Evolutionary conservation across 2,888 invertebrate genomes (phyloP).

Genomic region (Diabrotica balteata): DNA sequence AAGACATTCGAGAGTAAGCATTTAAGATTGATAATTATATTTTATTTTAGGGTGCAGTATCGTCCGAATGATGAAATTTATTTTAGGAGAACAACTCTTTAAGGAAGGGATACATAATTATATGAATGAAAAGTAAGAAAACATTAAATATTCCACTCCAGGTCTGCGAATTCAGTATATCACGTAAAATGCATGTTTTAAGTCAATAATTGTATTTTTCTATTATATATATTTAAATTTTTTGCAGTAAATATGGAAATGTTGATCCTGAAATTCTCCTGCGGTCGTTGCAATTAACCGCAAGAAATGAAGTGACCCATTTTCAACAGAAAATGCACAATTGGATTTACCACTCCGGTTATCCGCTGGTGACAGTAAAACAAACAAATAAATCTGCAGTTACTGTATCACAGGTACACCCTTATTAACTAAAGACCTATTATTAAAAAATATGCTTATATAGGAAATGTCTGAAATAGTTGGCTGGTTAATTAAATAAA

Average conservation of each 20-base stretch:
- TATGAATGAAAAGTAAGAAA: slow-evolving; percentile 62
- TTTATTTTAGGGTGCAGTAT: slow-evolving; percentile 43
- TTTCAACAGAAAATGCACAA: slow-evolving; percentile 60
- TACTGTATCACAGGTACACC: slow-evolving; percentile 35
- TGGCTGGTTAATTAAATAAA: too few species aligned
- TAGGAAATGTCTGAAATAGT: too few species aligned
- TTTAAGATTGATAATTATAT: background rate
- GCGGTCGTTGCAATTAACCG: slow-evolving; percentile 56
- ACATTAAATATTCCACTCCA: too few species aligned
- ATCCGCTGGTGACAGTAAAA: slow-evolving; percentile 64
- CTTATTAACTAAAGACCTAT: too few species aligned
- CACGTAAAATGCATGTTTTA: too few species aligned
- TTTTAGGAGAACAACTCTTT: slow-evolving; percentile 65
- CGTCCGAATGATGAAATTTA: slow-evolving; percentile 71
- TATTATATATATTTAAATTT: too few species aligned
- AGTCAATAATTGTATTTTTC: too few species aligned
- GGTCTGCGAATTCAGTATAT: too few species aligned
- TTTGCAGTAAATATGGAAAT: slow-evolving; percentile 55
- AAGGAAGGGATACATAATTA: slow-evolving; percentile 65
- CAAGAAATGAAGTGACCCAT: slow-evolving; percentile 7
- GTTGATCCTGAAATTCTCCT: slow-evolving; percentile 65
- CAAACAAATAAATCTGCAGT: slow-evolving; percentile 23
- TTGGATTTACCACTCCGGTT: slow-evolving; percentile 69
- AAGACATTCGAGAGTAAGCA: background rate
- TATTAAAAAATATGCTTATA: too few species aligned